Evolutionary conservation across 1,140 invertebrate genomes (phyloP).

Genomic region (Drosophila ogumai): DNA sequence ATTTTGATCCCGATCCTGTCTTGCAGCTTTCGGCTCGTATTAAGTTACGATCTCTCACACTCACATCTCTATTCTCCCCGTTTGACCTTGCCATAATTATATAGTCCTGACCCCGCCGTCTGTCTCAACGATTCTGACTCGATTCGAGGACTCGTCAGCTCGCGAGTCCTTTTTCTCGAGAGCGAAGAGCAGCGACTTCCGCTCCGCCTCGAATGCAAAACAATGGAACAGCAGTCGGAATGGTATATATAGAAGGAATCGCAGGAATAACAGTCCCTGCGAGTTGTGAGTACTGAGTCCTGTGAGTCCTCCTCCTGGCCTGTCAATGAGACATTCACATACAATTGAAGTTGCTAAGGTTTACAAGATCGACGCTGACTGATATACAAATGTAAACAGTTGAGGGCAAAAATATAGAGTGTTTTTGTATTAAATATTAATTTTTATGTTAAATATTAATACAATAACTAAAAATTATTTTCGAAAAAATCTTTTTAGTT

Average conservation of each 20-base stretch:
- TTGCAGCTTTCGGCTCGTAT: conserved; percentile 74
- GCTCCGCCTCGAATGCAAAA: conserved; percentile 50
- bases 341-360: conserved; percentile 47
- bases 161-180: conserved; percentile 27
- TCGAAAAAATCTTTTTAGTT: too few relatives aligned
- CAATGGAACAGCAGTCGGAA: conserved; percentile 57
- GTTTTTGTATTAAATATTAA: neutral
- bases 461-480: too few relatives aligned
- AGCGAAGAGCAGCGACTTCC: conserved; percentile 59
- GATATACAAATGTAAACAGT: conserved; percentile 48
- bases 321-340: conserved; percentile 68
- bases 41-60: conserved; percentile 66
- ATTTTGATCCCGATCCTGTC: conserved; percentile 4
- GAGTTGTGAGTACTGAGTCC: conserved; percentile 33
- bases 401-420: neutral
- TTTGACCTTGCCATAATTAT: conserved; percentile 80
- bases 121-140: conserved; percentile 51
- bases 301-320: conserved; percentile 41
- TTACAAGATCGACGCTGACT: conserved; percentile 71
- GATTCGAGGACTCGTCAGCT: conserved; percentile 16
- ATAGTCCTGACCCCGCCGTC: conserved; percentile 57
- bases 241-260: conserved; percentile 8
- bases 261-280: conserved; percentile 14
- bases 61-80: conserved; percentile 18
- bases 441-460: neutral